Conservation (phyloP, 1,140 invertebrate genomes). For the Phymorhynchus buccinoides region DNA sequence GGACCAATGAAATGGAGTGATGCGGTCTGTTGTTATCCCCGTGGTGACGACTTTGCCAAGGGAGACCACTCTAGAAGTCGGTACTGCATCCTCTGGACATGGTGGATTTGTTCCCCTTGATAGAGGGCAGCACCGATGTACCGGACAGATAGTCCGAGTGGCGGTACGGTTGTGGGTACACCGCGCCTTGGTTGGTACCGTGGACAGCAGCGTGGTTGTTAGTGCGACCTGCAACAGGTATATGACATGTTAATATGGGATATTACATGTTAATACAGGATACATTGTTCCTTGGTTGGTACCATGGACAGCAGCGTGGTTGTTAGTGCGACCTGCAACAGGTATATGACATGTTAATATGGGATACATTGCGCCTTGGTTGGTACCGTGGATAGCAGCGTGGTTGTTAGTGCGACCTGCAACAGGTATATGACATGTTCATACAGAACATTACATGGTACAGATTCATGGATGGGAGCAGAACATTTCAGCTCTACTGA, state of each 20-base stretch:
- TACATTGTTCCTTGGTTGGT: slow-evolving; percentile 21
- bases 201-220: slow-evolving; percentile 34
- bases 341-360: background rate
- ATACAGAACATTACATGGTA: no score
- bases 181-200: slow-evolving; percentile 5
- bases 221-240: slow-evolving; percentile 26
- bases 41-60: background rate
- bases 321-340: slow-evolving; percentile 34
- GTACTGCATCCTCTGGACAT: slow-evolving; percentile 38
- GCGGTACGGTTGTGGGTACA: slow-evolving; percentile 36
- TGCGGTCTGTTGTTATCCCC: background rate
- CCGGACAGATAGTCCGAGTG: slow-evolving; percentile 39
- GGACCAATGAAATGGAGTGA: background rate
- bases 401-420: slow-evolving; percentile 35
- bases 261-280: slow-evolving; percentile 23
- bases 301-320: slow-evolving; percentile 28
- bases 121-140: slow-evolving; percentile 34
- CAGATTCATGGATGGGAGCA: background rate
- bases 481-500: no score
- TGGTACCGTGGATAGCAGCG: slow-evolving; percentile 21
- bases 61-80: background rate
- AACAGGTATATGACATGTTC: slow-evolving; percentile 21
- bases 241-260: background rate
- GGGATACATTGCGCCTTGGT: slow-evolving; percentile 26
- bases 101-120: slow-evolving; percentile 33